Evolutionary conservation across 2,113 vertebrate genomes (phyloP).

Genomic region (Electrona antarctica): DNA sequence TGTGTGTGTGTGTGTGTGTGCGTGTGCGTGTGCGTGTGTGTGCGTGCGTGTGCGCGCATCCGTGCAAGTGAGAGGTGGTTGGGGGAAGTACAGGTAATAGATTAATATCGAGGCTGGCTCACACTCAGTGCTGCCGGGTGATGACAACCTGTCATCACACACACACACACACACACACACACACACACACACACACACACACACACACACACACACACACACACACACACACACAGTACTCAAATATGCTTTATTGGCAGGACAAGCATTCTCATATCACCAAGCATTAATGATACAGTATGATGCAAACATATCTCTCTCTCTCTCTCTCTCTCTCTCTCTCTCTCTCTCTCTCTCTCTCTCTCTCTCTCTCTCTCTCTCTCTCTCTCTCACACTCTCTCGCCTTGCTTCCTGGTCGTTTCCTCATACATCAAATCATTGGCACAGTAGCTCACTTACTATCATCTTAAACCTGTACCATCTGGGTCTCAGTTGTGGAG

Average conservation of each 20-base stretch:
- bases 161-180: constrained; percentile 6
- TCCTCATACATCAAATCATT: constrained; percentile 16
- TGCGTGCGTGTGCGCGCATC: constrained; percentile 6
- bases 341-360: constrained; percentile 9
- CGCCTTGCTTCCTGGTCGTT: constrained; percentile 37
- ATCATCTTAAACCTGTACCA: constrained; percentile 36
- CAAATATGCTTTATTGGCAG: no score
- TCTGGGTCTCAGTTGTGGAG: constrained; percentile 18
- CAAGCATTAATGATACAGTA: background rate
- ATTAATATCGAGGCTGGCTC: constrained; percentile 78
- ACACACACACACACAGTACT: background rate
- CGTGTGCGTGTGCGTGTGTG: constrained; percentile 16
- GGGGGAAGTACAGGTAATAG: constrained; percentile 78
- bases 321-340: background rate
- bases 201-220: constrained; percentile 1
- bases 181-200: constrained; percentile 7
- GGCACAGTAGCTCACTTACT: constrained; percentile 11
- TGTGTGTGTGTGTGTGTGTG: constrained; percentile 6
- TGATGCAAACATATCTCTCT: no score
- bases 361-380: constrained; percentile 38
- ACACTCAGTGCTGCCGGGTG: constrained; percentile 53
- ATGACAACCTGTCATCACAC: constrained; percentile 76
- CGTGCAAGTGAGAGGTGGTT: constrained; percentile 17
- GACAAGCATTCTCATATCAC: background rate
- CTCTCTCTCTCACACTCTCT: constrained; percentile 22